Conservation (phyloP, 2,113 vertebrate genomes). For the Empidonax traillii region DNA sequence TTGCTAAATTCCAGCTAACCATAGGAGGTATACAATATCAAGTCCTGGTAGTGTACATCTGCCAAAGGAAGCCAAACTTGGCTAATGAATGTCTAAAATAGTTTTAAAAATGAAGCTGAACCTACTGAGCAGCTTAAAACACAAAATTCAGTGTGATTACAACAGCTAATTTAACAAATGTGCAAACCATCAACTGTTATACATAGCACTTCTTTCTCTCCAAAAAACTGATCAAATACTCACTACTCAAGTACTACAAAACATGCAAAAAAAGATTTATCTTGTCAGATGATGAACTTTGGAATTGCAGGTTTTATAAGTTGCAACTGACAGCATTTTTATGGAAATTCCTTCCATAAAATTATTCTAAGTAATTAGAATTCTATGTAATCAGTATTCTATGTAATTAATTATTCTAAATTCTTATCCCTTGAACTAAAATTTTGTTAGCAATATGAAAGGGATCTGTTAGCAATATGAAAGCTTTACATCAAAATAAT, state of each 20-base stretch:
- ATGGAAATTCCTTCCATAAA: background rate
- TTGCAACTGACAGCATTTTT: background rate
- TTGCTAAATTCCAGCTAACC: background rate
- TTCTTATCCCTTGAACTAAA: conserved; percentile 21
- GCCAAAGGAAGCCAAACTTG: background rate
- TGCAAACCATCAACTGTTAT: background rate
- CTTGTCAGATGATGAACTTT: background rate
- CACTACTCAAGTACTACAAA: background rate
- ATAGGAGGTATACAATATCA: background rate
- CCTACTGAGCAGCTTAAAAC: background rate
- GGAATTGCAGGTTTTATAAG: conserved; percentile 11
- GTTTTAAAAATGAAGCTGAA: background rate
- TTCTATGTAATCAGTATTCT: no score
- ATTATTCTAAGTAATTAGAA: no score
- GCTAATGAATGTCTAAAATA: background rate
- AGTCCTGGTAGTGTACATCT: background rate
- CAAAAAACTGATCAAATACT: background rate
- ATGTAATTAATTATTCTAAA: conserved; percentile 38
- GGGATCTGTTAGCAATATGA: background rate
- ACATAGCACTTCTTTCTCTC: background rate
- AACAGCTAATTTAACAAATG: background rate
- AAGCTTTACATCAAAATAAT: conserved; percentile 60
- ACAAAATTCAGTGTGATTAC: background rate
- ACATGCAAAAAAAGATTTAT: background rate
- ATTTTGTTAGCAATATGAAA: conserved; percentile 57